Evolutionary conservation across 2,797 vertebrate species (phyloP), one percentile per base, ranked within the genome.

Genomic region (Ataeniobius toweri): DNA sequence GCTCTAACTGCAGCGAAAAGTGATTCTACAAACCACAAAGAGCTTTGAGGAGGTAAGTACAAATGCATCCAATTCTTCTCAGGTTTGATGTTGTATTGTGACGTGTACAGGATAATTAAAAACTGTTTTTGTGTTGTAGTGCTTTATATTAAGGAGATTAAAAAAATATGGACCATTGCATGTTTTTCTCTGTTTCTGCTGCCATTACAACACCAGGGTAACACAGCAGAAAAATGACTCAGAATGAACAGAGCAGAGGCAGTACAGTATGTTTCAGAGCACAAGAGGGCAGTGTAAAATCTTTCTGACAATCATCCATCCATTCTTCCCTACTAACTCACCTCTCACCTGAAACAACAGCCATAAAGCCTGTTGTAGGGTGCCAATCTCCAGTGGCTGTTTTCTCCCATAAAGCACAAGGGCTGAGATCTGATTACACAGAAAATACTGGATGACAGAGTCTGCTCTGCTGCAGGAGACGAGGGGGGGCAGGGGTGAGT

Each of bases 391-490:
- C 89, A 89, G 55, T 84, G 82, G 86, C 89, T 89, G 84, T 92
- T 85, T 89, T 90, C 89, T 71, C 84, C 94, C 93, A 81, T 75
- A 76, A 85, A 88, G 81, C 78, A 22, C 85, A 74, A 68, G 80
- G 83, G 74, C 87, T 71, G 77, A 81, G 95, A 86, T 94, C 96
- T 95, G 95, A 96, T 97, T 96, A 96, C 96, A 96, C 89, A 95
- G 96, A 80, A 95, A 94, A 93, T 75, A 79, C 80, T 63, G 84
- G 85, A 95, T 94, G 95, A 94, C 95, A 71, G 67, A n/a, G 96
- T 95, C 93, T 95, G 92, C 94, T 95, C 93, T 95, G 92, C 94
- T 92, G 91, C 94, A 92, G 95, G 95, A 93, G 93, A 93, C 91
- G 50, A 20, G 63, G 22, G 31, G 9, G 70, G 48, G 61, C 3